Evolutionary conservation across 1,140 invertebrate species (phyloP).

Genomic region (Macrotrachela quadricornifera): DNA sequence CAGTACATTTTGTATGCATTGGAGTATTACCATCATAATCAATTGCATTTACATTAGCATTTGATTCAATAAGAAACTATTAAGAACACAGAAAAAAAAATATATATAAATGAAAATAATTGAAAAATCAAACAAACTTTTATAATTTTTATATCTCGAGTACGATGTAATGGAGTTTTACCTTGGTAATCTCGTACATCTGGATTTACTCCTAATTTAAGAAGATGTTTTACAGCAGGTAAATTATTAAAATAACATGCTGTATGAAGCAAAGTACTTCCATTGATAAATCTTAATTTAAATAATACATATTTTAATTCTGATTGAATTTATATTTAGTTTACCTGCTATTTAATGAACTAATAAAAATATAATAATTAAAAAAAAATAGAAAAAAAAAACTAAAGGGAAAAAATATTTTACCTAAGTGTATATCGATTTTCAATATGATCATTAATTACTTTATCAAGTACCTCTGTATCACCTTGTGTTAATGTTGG

Average conservation of each 20-base stretch:
- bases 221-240: slow-evolving; percentile 39
- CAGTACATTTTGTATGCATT: slow-evolving; percentile 29
- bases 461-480: too few relatives aligned
- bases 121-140: slow-evolving; percentile 9
- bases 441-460: too few relatives aligned
- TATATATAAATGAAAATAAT: too few relatives aligned
- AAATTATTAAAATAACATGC: slow-evolving; percentile 50
- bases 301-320: background rate
- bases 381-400: too few relatives aligned
- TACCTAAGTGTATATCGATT: too few relatives aligned
- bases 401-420: too few relatives aligned
- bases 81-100: too few relatives aligned
- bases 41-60: slow-evolving; percentile 17
- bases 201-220: slow-evolving; percentile 18
- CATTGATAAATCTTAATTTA: slow-evolving; percentile 31
- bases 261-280: slow-evolving; percentile 48
- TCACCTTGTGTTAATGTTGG: too few relatives aligned
- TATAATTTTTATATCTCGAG: slow-evolving; percentile 17
- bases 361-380: slow-evolving; percentile 9
- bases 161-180: slow-evolving; percentile 21
- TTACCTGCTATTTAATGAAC: slow-evolving; percentile 22
- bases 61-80: slow-evolving; percentile 17
- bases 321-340: background rate
- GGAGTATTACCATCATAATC: slow-evolving; percentile 27
- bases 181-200: slow-evolving; percentile 21